These are phyloP conservation scores for Aphelocoma californica DNA, from an alignment of 2,797 vertebrate genomes.

Conservation along the genomic window DNA sequence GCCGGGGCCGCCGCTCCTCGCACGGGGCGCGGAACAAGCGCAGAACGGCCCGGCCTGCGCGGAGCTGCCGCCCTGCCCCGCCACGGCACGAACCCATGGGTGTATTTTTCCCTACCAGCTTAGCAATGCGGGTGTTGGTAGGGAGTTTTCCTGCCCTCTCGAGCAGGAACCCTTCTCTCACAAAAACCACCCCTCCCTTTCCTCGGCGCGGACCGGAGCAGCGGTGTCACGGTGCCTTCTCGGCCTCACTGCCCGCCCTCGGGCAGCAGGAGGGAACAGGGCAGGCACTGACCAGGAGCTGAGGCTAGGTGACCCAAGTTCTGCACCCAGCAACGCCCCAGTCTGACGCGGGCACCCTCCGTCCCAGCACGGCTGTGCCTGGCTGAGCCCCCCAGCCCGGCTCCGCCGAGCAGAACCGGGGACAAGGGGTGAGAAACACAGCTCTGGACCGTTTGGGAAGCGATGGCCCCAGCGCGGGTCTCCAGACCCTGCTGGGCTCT, in stretches of 20 bases:
- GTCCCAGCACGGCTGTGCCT: background rate
- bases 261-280: background rate
- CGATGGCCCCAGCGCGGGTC: background rate
- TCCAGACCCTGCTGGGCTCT: rapidly evolving
- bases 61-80: background rate
- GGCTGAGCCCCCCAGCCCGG: background rate
- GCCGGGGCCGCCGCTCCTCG: background rate
- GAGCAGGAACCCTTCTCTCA: background rate
- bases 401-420: background rate
- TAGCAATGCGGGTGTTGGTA: background rate
- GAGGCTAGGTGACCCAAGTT: background rate
- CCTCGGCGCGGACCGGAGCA: background rate
- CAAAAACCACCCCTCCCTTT: background rate
- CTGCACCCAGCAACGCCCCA: background rate
- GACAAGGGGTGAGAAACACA: background rate
- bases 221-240: background rate
- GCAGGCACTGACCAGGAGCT: background rate
- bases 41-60: background rate
- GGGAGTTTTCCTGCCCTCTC: slow-evolving; percentile 9
- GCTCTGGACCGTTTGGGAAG: rapidly evolving
- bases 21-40: background rate
- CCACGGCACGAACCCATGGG: background rate
- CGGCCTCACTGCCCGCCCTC: background rate
- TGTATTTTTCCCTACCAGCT: background rate
- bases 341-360: background rate